Conservation (phyloP, 2,113 vertebrate species). For the Gambusia affinis region DNA sequence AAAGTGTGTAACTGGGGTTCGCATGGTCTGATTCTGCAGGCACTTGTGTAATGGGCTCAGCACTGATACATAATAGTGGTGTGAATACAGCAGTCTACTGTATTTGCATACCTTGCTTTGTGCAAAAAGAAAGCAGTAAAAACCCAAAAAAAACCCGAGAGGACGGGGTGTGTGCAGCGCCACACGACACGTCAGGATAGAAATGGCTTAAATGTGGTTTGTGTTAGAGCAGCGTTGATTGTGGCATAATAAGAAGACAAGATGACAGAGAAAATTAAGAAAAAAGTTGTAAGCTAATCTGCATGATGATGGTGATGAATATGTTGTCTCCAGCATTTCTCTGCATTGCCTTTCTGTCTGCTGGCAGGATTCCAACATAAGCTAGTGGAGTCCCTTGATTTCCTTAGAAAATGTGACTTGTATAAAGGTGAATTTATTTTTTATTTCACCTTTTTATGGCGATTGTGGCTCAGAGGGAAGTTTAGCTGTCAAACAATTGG, state of each 20-base stretch:
- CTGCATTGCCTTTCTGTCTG: background rate
- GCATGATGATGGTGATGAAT: background rate
- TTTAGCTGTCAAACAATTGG: background rate
- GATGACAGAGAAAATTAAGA: background rate
- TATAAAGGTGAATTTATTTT: background rate
- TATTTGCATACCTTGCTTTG: background rate
- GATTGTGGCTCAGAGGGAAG: background rate
- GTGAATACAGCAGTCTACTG: background rate
- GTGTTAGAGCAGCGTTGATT: background rate
- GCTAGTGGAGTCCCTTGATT: background rate
- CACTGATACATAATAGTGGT: background rate
- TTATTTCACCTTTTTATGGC: background rate
- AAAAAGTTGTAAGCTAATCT: background rate
- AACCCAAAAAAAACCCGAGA: too few species aligned
- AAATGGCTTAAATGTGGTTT: background rate
- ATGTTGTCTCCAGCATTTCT: background rate
- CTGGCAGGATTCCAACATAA: background rate
- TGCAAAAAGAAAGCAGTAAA: background rate
- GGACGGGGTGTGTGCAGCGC: background rate
- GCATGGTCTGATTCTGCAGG: background rate
- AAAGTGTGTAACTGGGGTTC: too few species aligned
- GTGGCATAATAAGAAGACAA: background rate
- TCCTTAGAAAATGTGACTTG: background rate
- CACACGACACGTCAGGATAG: background rate
- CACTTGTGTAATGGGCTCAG: background rate